Evolutionary conservation across 2,113 vertebrate species (phyloP), one percentile per base, ranked within the genome.

Genomic region (Passer domesticus): DNA sequence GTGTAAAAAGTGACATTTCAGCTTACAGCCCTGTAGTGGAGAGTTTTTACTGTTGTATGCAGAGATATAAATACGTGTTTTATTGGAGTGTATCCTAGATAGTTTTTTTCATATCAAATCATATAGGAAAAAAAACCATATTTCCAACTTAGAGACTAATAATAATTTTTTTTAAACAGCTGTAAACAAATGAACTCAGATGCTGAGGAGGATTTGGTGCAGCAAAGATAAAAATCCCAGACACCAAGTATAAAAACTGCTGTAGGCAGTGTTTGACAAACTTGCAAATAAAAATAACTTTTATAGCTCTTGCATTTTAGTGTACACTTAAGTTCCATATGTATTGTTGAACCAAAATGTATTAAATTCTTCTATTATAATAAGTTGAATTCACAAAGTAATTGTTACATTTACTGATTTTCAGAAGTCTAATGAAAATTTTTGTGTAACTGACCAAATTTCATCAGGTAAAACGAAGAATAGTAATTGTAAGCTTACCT

Each of bases 401-500:
- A 11, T 66, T 64, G 7, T 67, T 77, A 8, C 62, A 68, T 80
- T 49, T 41, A 20, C 18, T 84, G 3, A 23, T 60, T 81, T 75
- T 83, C 39, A 58, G 28, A 75, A 75, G 24, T 72, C 83, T 68
- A 63, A 70, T 39, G 21, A n/a, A n/a, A 14, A 4, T 56, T 86
- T 85, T 55, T 86, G 15, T 69, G 21, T 47, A 35, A 50, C 22
- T 89, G 23, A 33, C 28, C n/a, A 49, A 49, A 62, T 90, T 74
- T 77, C 52, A 6, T 66, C 25, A 66, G 37, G 19, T 83, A 17
- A 64, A 92, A 73, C 6, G 82, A 93, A 76, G 13, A 46, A 87
- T 39, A 80, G 30, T 59, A 62, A 10, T 76, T 92, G 90, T 59
- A 86, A 82, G 41, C 95, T 97, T 97, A 97, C 96, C 90, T 93